Evolutionary conservation across 2,888 invertebrate species (phyloP).

Genomic region (Amphimallon solstitiale): DNA sequence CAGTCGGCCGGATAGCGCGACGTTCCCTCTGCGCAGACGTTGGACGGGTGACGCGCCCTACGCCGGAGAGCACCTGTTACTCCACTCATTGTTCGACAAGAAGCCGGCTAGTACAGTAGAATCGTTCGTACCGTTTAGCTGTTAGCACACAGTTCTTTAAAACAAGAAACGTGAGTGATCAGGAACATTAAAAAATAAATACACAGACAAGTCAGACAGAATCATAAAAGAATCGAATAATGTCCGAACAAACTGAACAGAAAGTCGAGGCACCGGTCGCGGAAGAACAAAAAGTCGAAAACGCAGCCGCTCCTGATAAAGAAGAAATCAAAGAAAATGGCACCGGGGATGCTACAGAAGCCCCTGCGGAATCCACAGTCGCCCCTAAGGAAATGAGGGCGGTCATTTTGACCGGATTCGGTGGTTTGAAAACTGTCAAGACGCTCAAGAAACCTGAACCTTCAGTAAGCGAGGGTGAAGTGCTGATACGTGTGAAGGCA

Average conservation of each 20-base stretch:
- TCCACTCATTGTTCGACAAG: slow-evolving; percentile 47
- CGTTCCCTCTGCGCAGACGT: slow-evolving; percentile 53
- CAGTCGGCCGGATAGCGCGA: background rate
- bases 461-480: slow-evolving; percentile 75
- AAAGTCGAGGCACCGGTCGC: slow-evolving; percentile 49
- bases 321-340: slow-evolving; percentile 62
- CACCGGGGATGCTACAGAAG: slow-evolving; percentile 61
- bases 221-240: slow-evolving; percentile 9
- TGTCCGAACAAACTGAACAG: slow-evolving; percentile 43
- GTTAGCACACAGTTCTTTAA: slow-evolving; percentile 20
- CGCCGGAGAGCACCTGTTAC: slow-evolving; percentile 56
- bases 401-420: slow-evolving; percentile 85
- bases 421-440: slow-evolving; percentile 86
- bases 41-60: slow-evolving; percentile 56
- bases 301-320: slow-evolving; percentile 47
- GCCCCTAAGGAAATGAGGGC: slow-evolving; percentile 86
- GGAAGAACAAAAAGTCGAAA: slow-evolving; percentile 53
- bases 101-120: slow-evolving; percentile 54
- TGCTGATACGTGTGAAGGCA: slow-evolving; percentile 84
- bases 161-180: slow-evolving; percentile 19
- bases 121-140: slow-evolving; percentile 8
- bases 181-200: slow-evolving; percentile 36
- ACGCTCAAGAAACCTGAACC: slow-evolving; percentile 84
- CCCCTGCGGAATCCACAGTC: slow-evolving; percentile 61
- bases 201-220: slow-evolving; percentile 32